A percentile compares a stretch with the other conserved stretches of the same genome.
Conservation (phyloP, 2,113 vertebrate species). For the Gnathonemus echidnorhynchus region DNA sequence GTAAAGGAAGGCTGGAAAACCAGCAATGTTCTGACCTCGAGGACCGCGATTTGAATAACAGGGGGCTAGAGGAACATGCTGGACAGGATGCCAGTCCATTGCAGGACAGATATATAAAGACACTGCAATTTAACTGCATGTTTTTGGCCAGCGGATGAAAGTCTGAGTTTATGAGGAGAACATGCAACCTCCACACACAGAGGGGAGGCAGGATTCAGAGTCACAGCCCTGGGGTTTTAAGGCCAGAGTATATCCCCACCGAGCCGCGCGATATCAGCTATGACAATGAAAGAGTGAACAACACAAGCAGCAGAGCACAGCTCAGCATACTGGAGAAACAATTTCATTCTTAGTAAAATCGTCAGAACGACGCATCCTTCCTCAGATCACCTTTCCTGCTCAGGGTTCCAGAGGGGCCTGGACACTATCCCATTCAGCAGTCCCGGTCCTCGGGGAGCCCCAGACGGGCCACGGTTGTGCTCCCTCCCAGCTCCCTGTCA, state of each 20-base stretch:
- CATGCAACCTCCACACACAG: background rate
- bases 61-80: background rate
- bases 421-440: background rate
- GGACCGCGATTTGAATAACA: too few species aligned
- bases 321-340: background rate
- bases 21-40: too few species aligned
- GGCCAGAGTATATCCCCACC: fast-evolving
- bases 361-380: background rate
- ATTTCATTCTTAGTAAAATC: background rate
- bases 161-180: background rate
- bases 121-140: background rate
- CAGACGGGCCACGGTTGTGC: background rate
- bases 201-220: background rate
- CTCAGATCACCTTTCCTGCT: background rate
- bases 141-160: background rate
- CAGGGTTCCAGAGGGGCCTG: background rate
- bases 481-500: background rate
- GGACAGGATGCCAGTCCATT: background rate
- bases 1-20: too few species aligned
- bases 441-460: background rate
- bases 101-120: background rate
- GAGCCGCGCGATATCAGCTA: background rate
- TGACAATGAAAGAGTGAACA: background rate
- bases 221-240: background rate
- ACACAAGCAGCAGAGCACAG: background rate